Evolutionary conservation across 1,140 invertebrate genomes (phyloP).

Genomic region (Mylabris phalerata): DNA sequence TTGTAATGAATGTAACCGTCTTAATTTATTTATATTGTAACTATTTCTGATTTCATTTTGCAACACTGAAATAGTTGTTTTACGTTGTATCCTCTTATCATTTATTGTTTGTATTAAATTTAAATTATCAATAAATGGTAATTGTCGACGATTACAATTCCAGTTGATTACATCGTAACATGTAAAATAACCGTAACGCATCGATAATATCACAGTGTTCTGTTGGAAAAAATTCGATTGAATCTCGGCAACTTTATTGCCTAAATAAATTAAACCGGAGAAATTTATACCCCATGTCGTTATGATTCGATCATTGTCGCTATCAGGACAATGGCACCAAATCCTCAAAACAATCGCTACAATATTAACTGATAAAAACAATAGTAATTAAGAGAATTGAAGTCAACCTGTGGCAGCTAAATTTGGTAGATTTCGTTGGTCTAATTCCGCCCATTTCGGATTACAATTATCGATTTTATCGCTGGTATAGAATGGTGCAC

Average conservation of each 20-base stretch:
- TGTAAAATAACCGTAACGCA: conserved; percentile 80
- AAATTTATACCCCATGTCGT: conserved; percentile 82
- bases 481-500: conserved; percentile 80
- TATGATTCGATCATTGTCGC: conserved; percentile 48
- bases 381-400: background rate
- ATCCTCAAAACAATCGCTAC: conserved; percentile 51
- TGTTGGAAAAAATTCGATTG: conserved; percentile 62
- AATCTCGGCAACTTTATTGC: conserved; percentile 64
- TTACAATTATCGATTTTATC: conserved; percentile 65
- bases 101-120: conserved; percentile 23
- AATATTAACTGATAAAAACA: background rate
- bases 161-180: conserved; percentile 38
- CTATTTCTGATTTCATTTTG: conserved; percentile 59
- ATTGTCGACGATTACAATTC: conserved; percentile 25
- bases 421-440: conserved; percentile 30
- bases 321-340: conserved; percentile 44
- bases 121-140: conserved; percentile 35
- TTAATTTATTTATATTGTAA: too few relatives aligned
- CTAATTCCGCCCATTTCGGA: conserved; percentile 69
- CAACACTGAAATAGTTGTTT: conserved; percentile 36
- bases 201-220: conserved; percentile 80
- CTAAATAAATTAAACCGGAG: conserved; percentile 70
- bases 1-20: too few relatives aligned
- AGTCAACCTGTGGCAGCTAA: conserved; percentile 15
- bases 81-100: conserved; percentile 14